Evolutionary conservation across 2,888 invertebrate species (phyloP), one percentile per base, ranked within the genome.

Genomic region (Globia sparganii): DNA sequence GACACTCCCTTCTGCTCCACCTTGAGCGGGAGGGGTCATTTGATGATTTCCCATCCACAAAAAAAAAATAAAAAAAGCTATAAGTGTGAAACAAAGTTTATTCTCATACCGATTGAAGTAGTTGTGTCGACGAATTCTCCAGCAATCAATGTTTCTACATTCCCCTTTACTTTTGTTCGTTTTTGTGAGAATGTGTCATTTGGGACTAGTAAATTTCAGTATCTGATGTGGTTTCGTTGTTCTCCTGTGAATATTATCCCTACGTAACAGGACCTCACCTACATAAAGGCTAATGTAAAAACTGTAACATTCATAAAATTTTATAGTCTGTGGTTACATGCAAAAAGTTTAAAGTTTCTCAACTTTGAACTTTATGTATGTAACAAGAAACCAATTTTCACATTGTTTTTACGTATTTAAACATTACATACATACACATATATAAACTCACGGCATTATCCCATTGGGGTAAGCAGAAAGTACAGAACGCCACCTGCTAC

Each of bases 171-270:
- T 70, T 70, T 49, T 37, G 53, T 65, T 75, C 43, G 37, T 73
- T 78, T 65, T 74, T 59, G 65, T 8, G 13, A 43, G 21, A 66
- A 78, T 61, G 74, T 61, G 37, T 66, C 66, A 18, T 74, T 61
- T n/a, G 80, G 53, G 78, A 61, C 34, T 37, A 61, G 80, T 78
- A 80, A 80, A 78, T 74, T 28, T 34, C 58, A 34, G n/a, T 66
- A 74, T 43, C 74, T 74, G 67, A 34, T 40, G 69, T 61, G 66
- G 53, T 53, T 73, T 73, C 73, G 78, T 78, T 78, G 78, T 83
- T 70, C 81, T 83, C 81, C 15, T 25, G 73, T 40, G 83, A 61
- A 83, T 81, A 73, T 69, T 71, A 72, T 43, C 4, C 4, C 43
- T 25, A 43, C 21, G 58, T 64, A 40, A 75, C 68, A 40, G 62